Percentiles rank a stretch among this genome's conserved stretches.
These are phyloP conservation scores for Eublepharis macularius DNA, from an alignment of 2,113 vertebrate genomes.

Conservation along the genomic window DNA sequence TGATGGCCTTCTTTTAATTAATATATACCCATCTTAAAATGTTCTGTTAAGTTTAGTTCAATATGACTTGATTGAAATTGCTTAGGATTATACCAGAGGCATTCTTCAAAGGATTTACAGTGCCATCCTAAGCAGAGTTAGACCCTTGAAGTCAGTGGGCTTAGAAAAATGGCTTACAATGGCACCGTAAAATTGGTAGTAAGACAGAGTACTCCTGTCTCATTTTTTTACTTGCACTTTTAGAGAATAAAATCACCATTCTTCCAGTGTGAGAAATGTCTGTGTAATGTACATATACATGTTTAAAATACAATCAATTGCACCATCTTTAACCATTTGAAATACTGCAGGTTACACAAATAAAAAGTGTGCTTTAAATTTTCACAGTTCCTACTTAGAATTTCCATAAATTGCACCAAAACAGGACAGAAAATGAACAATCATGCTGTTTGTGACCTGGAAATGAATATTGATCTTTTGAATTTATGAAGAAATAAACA, in stretches of 20 bases:
- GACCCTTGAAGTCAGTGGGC: no score
- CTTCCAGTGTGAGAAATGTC: neutral
- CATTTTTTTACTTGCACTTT: neutral
- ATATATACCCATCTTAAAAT: neutral
- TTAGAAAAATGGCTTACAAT: no score
- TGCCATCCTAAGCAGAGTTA: no score
- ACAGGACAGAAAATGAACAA: neutral
- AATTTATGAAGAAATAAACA: neutral
- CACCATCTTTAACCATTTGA: neutral
- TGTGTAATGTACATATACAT: neutral
- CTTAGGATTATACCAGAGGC: neutral
- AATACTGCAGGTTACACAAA: neutral
- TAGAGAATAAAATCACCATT: neutral
- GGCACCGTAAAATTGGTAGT: neutral
- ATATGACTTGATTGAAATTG: neutral
- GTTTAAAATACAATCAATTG: neutral
- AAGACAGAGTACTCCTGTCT: neutral
- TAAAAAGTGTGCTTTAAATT: neutral
- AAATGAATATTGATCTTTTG: neutral
- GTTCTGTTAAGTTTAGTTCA: neutral
- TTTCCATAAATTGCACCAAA: neutral
- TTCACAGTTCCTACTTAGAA: neutral
- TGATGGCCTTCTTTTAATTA: constrained; percentile 12
- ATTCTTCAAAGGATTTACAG: neutral
- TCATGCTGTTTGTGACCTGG: neutral